Percentiles rank a stretch among this genome's conserved stretches.
phyloP scores from a whole-genome alignment of 2,888 invertebrate species.

The Meganola albula region DNA sequence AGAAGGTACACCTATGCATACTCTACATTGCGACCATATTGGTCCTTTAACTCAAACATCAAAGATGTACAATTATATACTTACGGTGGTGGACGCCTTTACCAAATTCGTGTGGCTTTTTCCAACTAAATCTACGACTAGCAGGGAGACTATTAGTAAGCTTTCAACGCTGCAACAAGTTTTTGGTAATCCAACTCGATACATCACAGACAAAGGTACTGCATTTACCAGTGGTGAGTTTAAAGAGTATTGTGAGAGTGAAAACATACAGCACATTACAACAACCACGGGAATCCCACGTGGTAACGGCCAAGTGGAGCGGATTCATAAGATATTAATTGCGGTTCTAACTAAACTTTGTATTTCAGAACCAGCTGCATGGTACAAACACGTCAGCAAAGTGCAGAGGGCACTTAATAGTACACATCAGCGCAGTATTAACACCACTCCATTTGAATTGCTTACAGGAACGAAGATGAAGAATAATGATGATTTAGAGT shows the following conservation, averaged over 20 bases:
- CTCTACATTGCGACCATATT: constrained; percentile 40
- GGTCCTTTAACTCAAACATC: constrained; percentile 36
- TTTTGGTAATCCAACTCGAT: constrained; percentile 9
- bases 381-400: constrained; percentile 11
- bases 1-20: constrained; percentile 32
- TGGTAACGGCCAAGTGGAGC: constrained; percentile 8
- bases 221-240: constrained; percentile 7
- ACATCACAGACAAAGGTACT: constrained; percentile 6
- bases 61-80: constrained; percentile 38
- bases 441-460: constrained; percentile 22
- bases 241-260: constrained; percentile 4
- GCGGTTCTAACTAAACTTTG: constrained; percentile 8
- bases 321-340: constrained; percentile 8
- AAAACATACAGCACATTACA: constrained; percentile 3
- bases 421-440: constrained; percentile 8
- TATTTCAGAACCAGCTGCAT: constrained; percentile 3
- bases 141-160: constrained; percentile 24
- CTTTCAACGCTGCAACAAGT: neutral
- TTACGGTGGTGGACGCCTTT: constrained; percentile 40
- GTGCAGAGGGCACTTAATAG: constrained; percentile 8
- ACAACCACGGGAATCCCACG: constrained; percentile 1
- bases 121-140: constrained; percentile 32
- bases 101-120: constrained; percentile 45
- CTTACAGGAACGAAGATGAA: constrained; percentile 19
- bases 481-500: constrained; percentile 9